Percentiles rank a stretch among this genome's conserved stretches.
Conservation (phyloP, 1,140 invertebrate species). For the Penaeus chinensis region DNA sequence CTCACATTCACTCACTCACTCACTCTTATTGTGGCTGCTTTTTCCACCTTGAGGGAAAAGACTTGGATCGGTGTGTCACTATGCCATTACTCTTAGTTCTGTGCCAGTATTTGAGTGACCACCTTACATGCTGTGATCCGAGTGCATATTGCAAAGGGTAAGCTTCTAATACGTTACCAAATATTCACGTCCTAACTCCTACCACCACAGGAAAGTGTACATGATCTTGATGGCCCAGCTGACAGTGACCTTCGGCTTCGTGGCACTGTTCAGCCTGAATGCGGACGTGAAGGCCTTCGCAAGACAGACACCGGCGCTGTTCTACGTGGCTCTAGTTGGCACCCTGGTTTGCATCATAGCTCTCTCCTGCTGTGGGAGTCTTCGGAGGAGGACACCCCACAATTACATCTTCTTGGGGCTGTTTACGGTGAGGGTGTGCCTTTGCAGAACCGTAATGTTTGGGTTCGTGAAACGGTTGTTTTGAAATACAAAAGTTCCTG, state of each 20-base stretch:
- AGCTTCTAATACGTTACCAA: neutral
- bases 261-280: constrained; percentile 79
- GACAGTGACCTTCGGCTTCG: constrained; percentile 81
- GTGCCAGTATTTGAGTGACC: too few species aligned
- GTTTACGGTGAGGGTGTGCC: constrained; percentile 75
- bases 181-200: neutral
- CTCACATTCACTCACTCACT: too few species aligned
- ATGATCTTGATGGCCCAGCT: constrained; percentile 85
- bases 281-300: constrained; percentile 74
- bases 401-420: constrained; percentile 89
- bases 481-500: too few species aligned
- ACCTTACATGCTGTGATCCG: too few species aligned
- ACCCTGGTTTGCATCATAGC: constrained; percentile 82
- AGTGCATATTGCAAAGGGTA: too few species aligned
- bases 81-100: too few species aligned
- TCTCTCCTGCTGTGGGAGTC: constrained; percentile 88
- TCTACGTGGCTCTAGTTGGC: constrained; percentile 77
- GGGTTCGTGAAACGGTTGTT: too few species aligned
- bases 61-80: too few species aligned
- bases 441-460: neutral
- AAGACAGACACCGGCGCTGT: constrained; percentile 69
- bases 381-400: constrained; percentile 84
- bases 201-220: constrained; percentile 78
- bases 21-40: too few species aligned
- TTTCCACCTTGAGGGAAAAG: too few species aligned